A percentile compares a stretch with the other conserved stretches of the same genome.
These are phyloP conservation scores for Conus betulinus DNA, from an alignment of 1,140 invertebrate species.

Conservation along the genomic window DNA sequence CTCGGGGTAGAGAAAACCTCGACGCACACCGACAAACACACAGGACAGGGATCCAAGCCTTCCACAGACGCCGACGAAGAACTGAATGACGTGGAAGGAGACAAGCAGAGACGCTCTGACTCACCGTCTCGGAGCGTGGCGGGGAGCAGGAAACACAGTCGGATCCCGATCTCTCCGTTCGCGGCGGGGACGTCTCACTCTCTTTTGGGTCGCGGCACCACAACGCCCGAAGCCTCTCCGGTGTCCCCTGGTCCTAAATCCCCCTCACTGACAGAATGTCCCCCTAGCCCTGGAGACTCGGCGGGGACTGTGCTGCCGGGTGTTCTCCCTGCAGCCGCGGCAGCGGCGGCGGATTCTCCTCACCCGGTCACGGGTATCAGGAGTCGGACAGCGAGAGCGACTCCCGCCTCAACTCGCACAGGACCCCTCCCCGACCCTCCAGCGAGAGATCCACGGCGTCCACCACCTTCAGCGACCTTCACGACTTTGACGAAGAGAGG, in stretches of 20 bases:
- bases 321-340: no score
- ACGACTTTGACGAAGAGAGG: slow-evolving; percentile 45
- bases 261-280: slow-evolving; percentile 11
- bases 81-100: not conserved
- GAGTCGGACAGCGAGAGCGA: slow-evolving; percentile 59
- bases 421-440: slow-evolving; percentile 61
- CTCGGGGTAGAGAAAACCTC: not conserved
- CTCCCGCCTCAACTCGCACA: slow-evolving; percentile 46
- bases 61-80: no score
- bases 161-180: slow-evolving; percentile 29
- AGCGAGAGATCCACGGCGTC: slow-evolving; percentile 52
- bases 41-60: no score
- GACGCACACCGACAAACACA: not conserved
- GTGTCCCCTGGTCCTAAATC: slow-evolving; percentile 42
- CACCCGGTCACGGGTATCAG: slow-evolving; percentile 39
- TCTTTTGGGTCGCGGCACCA: slow-evolving; percentile 12
- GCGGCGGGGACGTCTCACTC: slow-evolving; percentile 2
- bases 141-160: slow-evolving; percentile 31
- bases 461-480: slow-evolving; percentile 34
- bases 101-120: not conserved
- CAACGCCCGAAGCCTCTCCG: slow-evolving; percentile 44
- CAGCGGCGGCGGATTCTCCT: no score
- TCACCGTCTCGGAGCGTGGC: not conserved
- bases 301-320: no score
- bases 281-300: not conserved